These are phyloP conservation scores for Toxostoma redivivum DNA, from an alignment of 2,113 vertebrate species.

Conservation along the genomic window DNA sequence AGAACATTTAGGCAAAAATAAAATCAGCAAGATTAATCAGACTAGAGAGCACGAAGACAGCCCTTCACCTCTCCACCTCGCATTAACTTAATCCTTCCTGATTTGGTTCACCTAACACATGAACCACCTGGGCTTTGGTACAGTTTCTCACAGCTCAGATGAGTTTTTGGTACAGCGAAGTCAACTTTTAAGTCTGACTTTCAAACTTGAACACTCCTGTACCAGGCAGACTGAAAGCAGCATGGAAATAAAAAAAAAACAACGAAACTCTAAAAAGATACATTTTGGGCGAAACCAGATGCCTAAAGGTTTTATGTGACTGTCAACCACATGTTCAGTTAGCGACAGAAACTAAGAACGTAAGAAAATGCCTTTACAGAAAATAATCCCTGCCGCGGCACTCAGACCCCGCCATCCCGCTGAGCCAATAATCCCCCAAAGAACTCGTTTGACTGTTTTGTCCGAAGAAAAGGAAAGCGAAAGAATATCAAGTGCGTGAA, in stretches of 20 bases:
- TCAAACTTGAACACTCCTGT: not conserved
- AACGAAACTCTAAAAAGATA: not conserved
- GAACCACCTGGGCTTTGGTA: not conserved
- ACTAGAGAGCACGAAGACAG: not conserved
- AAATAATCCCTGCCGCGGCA: not conserved
- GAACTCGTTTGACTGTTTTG: not conserved
- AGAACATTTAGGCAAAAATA: not conserved
- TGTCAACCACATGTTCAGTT: not conserved
- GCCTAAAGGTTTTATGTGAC: not conserved
- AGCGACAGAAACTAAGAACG: not conserved
- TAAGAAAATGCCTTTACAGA: not conserved
- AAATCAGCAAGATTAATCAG: not conserved
- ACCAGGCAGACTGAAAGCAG: not conserved
- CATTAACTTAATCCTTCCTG: not conserved
- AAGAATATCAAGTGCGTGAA: rapidly evolving
- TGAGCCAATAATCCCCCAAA: not conserved
- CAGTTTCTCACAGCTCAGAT: not conserved
- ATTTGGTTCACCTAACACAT: not conserved
- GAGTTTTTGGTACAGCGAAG: not conserved
- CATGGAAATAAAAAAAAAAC: not conserved
- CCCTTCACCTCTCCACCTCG: not conserved
- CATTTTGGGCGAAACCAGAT: not conserved
- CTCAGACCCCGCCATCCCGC: not conserved
- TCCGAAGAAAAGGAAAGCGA: not conserved
- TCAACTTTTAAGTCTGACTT: not conserved